Evolutionary conservation across 2,888 invertebrate species (phyloP), one percentile per base, ranked within the genome.

Genomic region (Metacarcinus magister): DNA sequence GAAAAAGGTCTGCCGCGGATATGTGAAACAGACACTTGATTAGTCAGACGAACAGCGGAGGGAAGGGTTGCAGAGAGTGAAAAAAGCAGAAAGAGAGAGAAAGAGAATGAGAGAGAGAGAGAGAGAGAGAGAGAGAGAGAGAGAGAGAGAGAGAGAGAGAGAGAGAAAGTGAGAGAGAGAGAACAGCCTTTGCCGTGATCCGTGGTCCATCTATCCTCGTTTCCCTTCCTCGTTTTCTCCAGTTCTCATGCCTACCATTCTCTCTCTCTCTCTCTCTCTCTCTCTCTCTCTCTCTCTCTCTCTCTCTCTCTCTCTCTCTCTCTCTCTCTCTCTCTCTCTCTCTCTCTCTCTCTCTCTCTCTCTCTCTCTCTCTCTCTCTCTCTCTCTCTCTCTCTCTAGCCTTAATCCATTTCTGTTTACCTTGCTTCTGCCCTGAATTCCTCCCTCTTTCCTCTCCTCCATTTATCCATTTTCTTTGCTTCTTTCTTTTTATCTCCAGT

Each of bases 1-100:
- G 44, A 75, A 93, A 93, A 75, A 93, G 67, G 67, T 93, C 67
- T 93, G n/a, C n/a, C 8, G 8, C n/a, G 67, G 46, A 82, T 82
- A 82, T 82, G 82, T 82, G 82, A 82, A 82, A 82, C 82, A 32
- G 82, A 10, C 82, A 32, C 82, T 82, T 82, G 82, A 82, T 82
- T 82, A 82, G 82, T 1, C 82, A 82, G 82, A 32, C 32, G 32
- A 13, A 10, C 82, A 82, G 28, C 82, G 32, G 32, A 10, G 32
- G 82, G 32, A 7, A 1, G 82, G 32, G 82, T 13, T 7, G 82
- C 13, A 32, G 16, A 5, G 67, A 4, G n/a, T 7, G 23, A 23
- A n/a, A 67, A 7, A 67, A n/a, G n/a, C 3, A 7, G 48, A 23
- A 0, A 67, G 67, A n/a, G 67, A 23, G n/a, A 4, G n/a, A n/a